Base-by-base conservation (phyloP, 2,888 invertebrate genomes). In the Smittia sp. region DNA sequence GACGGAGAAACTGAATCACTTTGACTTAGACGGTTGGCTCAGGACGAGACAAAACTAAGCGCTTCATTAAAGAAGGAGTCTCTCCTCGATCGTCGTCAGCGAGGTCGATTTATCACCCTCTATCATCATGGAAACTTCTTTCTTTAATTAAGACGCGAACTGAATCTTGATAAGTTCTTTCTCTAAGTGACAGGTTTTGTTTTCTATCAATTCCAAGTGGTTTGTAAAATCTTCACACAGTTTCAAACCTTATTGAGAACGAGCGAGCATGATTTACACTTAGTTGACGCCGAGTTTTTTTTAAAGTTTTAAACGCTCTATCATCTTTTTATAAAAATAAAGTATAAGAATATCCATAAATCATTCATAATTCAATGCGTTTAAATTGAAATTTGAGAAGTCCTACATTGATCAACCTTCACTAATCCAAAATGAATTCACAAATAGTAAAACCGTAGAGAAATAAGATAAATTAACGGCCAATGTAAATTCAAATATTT, bases 11-110 rank as follows among this genome's bases (percentile, higher is more conserved):
- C 22, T 18, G 1, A n/a, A 7, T 18, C 25, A 18, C 11, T 69
- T 69, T 69, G 69, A 69, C 20, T 27, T 69, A 15, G 69, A 69
- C 13, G 18, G 32, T 3, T 69, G 52, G 52, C 27, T 69, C 22
- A 67, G 27, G 7, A 22, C 54, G 32, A 52, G 58, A 20, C 58
- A 58, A 18, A n/a, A 58, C 11, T 58, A 58, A 22, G 58, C 58
- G 18, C 13, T 9, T 58, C 18, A 18, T 7, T 32, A 9, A 32
- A 32, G 32, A 32, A 32, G 32, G 32, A 32, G 32, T 46, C n/a
- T 2, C 46, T 46, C 46, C 11, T 15, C 46, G 46, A 46, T 32
- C 32, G n/a, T 32, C 32, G 2, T 46, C 38, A 38, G 11, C 11
- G 46, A 13, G 32, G 32, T 32, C 32, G 32, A n/a, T n/a, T 38